Base-by-base conservation (phyloP, 2,888 invertebrate genomes). In the Spilarctia lutea region DNA sequence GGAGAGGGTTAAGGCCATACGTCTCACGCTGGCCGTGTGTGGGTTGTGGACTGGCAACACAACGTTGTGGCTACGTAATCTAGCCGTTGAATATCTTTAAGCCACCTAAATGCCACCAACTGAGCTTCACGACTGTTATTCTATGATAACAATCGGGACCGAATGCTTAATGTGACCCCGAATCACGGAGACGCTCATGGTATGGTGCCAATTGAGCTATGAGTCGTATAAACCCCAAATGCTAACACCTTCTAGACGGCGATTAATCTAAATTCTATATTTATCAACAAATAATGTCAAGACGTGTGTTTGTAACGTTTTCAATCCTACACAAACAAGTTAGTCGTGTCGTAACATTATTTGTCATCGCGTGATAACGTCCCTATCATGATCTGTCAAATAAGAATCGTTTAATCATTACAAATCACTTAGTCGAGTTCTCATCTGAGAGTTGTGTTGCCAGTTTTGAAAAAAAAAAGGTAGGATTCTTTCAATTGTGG, bases 371-470 rank as follows among this genome's bases (percentile, higher is more conserved):
- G 18, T 33, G 83, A 84, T 83, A 80, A 80, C 20, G 30, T 4
- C 74, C 75, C 79, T 81, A 81, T 77, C 71, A 45, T n/a, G 56
- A 74, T 73, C 68, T 77, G 82, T 81, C 80, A 85, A 71, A 74
- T 39, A 66, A 67, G 86, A 88, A 83, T 86, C 87, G 83, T 82
- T 78, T 76, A 78, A 82, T 86, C 86, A 88, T 88, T 85, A 83
- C 79, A 72, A 84, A 81, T 81, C 79, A 83, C 85, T 85, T 83
- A 71, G 71, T 70, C 72, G 77, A 71, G 77, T 76, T 82, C 75
- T 81, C 74, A 74, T 77, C 76, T 73, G 63, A 65, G 30, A 13
- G 20, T 48, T 45, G 76, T 33, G 76, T 76, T 76, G 68, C 71
- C 71, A 71, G 73, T 0, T 33, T 20, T 13, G 16, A 4, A 30